phyloP scores from a whole-genome alignment of 1,140 invertebrate genomes.

The Nautilus pompilius region DNA sequence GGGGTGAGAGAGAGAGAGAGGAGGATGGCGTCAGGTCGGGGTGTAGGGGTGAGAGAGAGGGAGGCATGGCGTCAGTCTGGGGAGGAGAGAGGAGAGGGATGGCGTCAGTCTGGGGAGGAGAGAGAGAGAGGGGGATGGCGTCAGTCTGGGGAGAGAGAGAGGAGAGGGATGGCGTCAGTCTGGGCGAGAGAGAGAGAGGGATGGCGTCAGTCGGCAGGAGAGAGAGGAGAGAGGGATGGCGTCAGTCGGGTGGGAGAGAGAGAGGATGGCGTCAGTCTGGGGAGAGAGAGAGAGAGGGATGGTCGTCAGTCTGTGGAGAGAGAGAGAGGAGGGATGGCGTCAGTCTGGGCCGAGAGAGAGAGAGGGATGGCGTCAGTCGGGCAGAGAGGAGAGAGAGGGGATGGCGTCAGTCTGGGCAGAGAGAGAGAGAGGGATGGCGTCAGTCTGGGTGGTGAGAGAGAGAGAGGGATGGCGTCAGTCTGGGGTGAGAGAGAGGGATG shows the following conservation, averaged over 20 bases:
- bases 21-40: neutral
- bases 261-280: neutral
- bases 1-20: neutral
- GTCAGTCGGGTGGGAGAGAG: neutral
- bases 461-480: neutral
- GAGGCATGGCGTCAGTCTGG: neutral
- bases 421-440: neutral
- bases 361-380: neutral
- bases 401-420: neutral
- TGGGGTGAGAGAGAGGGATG: neutral
- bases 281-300: neutral
- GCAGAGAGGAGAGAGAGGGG: neutral
- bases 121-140: neutral
- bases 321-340: neutral
- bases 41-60: neutral
- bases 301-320: neutral
- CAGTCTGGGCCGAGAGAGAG: neutral
- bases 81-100: neutral
- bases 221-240: neutral
- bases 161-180: neutral
- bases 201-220: neutral
- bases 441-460: neutral
- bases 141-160: neutral
- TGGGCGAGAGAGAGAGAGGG: neutral
- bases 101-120: neutral